Percentiles rank a stretch among this genome's conserved stretches.
These are phyloP conservation scores for Cataglyphis cursor DNA, from an alignment of 2,888 invertebrate species.

Conservation along the genomic window DNA sequence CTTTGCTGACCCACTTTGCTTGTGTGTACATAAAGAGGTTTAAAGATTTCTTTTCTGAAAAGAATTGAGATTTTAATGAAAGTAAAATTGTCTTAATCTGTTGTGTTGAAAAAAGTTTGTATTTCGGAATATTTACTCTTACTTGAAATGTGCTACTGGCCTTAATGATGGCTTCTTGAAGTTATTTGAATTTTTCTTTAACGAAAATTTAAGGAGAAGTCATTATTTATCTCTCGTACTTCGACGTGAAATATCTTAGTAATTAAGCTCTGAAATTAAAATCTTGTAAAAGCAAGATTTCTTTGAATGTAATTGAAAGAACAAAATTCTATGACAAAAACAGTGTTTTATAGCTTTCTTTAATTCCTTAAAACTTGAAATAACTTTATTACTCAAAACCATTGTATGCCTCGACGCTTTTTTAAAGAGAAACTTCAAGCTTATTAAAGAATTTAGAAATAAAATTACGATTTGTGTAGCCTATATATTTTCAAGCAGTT, in stretches of 20 bases:
- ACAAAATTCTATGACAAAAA: slow-evolving; percentile 1
- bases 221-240: slow-evolving; percentile 4
- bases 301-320: slow-evolving; percentile 35
- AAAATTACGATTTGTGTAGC: not conserved
- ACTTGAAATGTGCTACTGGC: not conserved
- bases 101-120: not conserved
- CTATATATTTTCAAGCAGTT: not conserved
- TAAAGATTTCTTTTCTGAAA: not conserved
- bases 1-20: not conserved
- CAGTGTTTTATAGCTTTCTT: not conserved
- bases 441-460: slow-evolving; percentile 3
- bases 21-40: not conserved
- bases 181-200: slow-evolving; percentile 6
- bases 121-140: not conserved
- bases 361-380: slow-evolving; percentile 26
- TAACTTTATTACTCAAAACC: not conserved
- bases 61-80: not conserved
- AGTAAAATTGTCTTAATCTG: not conserved
- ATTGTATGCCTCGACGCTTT: not conserved
- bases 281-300: slow-evolving; percentile 19
- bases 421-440: not conserved
- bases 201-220: slow-evolving; percentile 17
- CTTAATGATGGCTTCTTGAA: not conserved
- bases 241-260: not conserved
- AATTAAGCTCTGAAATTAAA: slow-evolving; percentile 36